A percentile compares a stretch with the other conserved stretches of the same genome.
Evolutionary conservation across 1,140 invertebrate genomes (phyloP).

Genomic region (Rhagoletis zephyria): DNA sequence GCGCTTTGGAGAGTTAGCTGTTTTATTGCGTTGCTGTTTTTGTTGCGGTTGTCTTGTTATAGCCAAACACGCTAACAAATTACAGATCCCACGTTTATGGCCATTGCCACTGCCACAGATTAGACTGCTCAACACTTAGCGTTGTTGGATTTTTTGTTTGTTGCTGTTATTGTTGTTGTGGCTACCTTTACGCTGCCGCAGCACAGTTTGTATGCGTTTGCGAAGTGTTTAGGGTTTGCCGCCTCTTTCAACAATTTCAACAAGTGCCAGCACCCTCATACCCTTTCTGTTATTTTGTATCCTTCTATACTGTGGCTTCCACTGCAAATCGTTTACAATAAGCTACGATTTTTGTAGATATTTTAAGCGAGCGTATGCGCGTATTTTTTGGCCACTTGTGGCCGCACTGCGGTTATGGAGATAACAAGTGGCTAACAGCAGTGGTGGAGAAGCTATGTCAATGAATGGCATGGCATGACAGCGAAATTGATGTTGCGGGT

Average conservation of each 20-base stretch:
- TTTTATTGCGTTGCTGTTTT: not conserved
- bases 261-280: not conserved
- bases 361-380: not conserved
- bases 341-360: constrained; percentile 20
- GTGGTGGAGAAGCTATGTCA: not conserved
- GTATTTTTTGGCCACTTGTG: constrained; percentile 39
- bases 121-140: not conserved
- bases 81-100: constrained; percentile 24
- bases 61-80: constrained; percentile 3
- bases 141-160: not conserved
- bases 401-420: constrained; percentile 27
- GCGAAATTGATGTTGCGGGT: constrained; percentile 35
- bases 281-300: not conserved
- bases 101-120: not conserved
- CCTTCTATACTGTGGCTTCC: constrained; percentile 9
- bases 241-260: not conserved
- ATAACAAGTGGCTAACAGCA: constrained; percentile 37
- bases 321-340: constrained; percentile 34
- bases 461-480: not conserved
- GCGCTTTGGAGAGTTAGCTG: not conserved
- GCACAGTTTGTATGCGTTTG: not conserved
- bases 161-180: not conserved
- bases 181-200: not conserved
- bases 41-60: not conserved
- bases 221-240: not conserved